Percentiles rank a stretch among this genome's conserved stretches.
Evolutionary conservation across 2,113 vertebrate genomes (phyloP).

Genomic region (Corapipo altera): DNA sequence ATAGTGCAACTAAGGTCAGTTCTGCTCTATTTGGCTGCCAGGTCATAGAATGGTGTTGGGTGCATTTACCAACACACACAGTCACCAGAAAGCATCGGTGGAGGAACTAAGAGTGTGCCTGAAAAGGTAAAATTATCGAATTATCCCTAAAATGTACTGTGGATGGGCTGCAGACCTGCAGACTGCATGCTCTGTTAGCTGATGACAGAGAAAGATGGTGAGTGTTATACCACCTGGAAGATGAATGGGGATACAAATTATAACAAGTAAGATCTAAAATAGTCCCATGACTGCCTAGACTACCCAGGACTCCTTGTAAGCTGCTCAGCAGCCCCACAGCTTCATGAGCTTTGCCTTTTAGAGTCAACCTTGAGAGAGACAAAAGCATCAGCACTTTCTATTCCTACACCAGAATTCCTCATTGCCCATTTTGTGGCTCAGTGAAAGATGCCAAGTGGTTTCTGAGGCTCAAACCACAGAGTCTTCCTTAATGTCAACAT

Average conservation of each 20-base stretch:
- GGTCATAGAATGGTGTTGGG: not conserved
- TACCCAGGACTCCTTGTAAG: not conserved
- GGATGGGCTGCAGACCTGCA: not conserved
- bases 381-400: not conserved
- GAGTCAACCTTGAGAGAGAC: not conserved
- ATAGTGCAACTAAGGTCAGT: not conserved
- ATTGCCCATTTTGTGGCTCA: not conserved
- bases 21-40: not conserved
- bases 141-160: not conserved
- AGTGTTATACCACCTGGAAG: not conserved
- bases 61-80: not conserved
- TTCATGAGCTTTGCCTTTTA: not conserved
- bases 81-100: not conserved
- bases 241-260: not conserved
- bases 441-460: not conserved
- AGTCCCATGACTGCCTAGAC: not conserved
- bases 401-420: not conserved
- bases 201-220: not conserved
- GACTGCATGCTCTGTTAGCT: not conserved
- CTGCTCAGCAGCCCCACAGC: not conserved
- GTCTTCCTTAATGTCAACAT: not conserved
- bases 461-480: not conserved
- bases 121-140: not conserved
- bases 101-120: not conserved
- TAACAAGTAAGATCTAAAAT: not conserved